Percentiles rank a stretch among this genome's conserved stretches.
Conservation (phyloP, 2,113 vertebrate genomes). For the Lasiurus cinereus region DNA sequence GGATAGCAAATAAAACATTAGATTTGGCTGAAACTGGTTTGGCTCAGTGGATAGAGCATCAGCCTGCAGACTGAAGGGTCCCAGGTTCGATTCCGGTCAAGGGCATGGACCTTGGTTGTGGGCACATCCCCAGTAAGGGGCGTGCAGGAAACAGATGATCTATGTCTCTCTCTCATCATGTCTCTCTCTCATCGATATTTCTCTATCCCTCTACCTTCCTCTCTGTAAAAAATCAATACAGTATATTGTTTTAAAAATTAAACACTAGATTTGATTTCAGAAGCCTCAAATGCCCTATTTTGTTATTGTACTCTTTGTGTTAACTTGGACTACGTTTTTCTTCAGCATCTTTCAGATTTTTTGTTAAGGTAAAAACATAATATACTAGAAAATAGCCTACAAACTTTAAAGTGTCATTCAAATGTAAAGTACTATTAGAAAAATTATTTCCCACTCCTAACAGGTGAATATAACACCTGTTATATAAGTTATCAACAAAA, state of each 20-base stretch:
- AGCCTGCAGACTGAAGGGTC: too few relatives aligned
- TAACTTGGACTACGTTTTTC: neutral
- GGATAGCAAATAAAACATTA: neutral
- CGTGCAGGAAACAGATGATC: too few relatives aligned
- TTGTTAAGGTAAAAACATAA: constrained; percentile 1
- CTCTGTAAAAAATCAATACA: too few relatives aligned
- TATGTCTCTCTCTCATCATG: too few relatives aligned
- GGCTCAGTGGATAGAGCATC: too few relatives aligned
- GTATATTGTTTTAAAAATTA: too few relatives aligned
- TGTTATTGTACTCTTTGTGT: neutral
- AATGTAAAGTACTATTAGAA: neutral
- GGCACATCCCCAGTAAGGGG: too few relatives aligned
- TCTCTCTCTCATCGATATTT: too few relatives aligned
- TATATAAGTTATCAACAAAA: neutral
- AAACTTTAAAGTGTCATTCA: neutral
- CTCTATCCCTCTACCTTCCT: too few relatives aligned
- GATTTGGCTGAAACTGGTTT: neutral
- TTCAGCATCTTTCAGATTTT: constrained; percentile 1
- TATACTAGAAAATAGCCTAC: neutral
- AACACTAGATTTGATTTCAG: neutral
- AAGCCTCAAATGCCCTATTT: neutral
- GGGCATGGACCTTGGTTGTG: too few relatives aligned
- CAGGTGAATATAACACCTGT: neutral
- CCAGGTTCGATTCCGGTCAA: too few relatives aligned
- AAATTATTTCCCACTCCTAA: neutral